Evolutionary conservation across 2,888 invertebrate species (phyloP).

Genomic region (Adelognathus sp.): DNA sequence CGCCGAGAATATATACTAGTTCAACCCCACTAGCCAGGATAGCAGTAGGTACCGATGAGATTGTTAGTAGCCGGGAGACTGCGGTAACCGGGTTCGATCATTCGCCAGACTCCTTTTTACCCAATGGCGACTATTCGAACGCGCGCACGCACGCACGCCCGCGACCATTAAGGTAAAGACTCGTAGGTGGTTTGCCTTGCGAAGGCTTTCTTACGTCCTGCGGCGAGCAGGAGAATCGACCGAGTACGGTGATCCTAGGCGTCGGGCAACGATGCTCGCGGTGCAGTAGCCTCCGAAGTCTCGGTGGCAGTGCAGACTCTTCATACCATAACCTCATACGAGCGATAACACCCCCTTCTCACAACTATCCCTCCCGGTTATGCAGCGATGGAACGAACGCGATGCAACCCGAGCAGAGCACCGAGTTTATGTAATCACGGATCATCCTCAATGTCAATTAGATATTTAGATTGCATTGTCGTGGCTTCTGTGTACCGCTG

Average conservation of each 20-base stretch:
- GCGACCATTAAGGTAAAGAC: conserved; percentile 55
- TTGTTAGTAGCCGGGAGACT: not conserved
- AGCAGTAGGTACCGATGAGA: not conserved
- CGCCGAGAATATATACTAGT: conserved; percentile 19
- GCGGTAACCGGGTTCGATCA: conserved; percentile 64
- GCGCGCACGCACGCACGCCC: conserved; percentile 42
- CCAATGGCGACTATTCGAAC: not conserved
- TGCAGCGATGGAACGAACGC: too few relatives aligned
- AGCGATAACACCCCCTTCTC: too few relatives aligned
- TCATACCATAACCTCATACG: too few relatives aligned
- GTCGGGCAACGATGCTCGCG: not conserved
- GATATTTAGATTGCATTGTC: too few relatives aligned
- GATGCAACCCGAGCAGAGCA: too few relatives aligned
- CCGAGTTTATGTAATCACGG: too few relatives aligned
- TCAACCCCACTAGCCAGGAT: conserved; percentile 15
- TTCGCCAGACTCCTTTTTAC: conserved; percentile 62
- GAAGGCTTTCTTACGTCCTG: conserved; percentile 70
- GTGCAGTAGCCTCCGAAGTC: conserved; percentile 46
- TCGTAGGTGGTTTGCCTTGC: conserved; percentile 72
- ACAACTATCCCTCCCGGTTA: too few relatives aligned
- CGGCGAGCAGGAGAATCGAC: not conserved
- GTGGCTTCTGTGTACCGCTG: too few relatives aligned
- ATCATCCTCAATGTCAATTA: too few relatives aligned
- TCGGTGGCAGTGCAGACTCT: not conserved
- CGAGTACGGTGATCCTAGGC: conserved; percentile 52